phyloP scores from a whole-genome alignment of 2,888 invertebrate genomes.

The Ceramica pisi region DNA sequence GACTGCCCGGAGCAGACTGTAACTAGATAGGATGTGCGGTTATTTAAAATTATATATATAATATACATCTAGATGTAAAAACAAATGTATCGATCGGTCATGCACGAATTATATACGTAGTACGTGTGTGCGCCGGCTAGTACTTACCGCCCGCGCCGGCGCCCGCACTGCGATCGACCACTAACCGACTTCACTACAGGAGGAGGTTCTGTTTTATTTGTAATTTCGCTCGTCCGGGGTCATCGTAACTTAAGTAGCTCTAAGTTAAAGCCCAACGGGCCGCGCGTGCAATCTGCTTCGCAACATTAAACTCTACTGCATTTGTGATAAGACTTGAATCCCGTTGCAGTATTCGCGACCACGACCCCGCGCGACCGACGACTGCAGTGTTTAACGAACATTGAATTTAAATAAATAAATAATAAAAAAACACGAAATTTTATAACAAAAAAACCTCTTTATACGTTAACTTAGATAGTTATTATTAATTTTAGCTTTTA shows the following conservation, averaged over 20 bases:
- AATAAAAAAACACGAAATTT: slow-evolving; percentile 70
- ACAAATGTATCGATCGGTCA: slow-evolving; percentile 65
- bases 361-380: slow-evolving; percentile 71
- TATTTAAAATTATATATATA: slow-evolving; percentile 66
- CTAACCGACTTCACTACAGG: not conserved
- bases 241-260: slow-evolving; percentile 72
- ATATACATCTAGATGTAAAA: slow-evolving; percentile 67
- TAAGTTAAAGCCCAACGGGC: slow-evolving; percentile 64
- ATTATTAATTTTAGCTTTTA: slow-evolving; percentile 88
- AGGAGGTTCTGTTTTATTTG: slow-evolving; percentile 42
- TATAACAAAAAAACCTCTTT: slow-evolving; percentile 82
- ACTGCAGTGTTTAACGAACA: slow-evolving; percentile 68
- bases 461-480: slow-evolving; percentile 87
- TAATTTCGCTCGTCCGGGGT: slow-evolving; percentile 73
- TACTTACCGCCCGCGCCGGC: slow-evolving; percentile 24
- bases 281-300: slow-evolving; percentile 74
- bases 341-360: slow-evolving; percentile 75
- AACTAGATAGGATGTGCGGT: slow-evolving; percentile 65
- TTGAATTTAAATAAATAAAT: slow-evolving; percentile 53
- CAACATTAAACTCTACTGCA: slow-evolving; percentile 75
- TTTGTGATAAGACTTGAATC: slow-evolving; percentile 81
- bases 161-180: slow-evolving; percentile 28
- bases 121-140: slow-evolving; percentile 17
- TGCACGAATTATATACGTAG: slow-evolving; percentile 67
- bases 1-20: slow-evolving; percentile 72